These are phyloP conservation scores for Samia ricini DNA, from an alignment of 1,140 invertebrate genomes.

Conservation along the genomic window DNA sequence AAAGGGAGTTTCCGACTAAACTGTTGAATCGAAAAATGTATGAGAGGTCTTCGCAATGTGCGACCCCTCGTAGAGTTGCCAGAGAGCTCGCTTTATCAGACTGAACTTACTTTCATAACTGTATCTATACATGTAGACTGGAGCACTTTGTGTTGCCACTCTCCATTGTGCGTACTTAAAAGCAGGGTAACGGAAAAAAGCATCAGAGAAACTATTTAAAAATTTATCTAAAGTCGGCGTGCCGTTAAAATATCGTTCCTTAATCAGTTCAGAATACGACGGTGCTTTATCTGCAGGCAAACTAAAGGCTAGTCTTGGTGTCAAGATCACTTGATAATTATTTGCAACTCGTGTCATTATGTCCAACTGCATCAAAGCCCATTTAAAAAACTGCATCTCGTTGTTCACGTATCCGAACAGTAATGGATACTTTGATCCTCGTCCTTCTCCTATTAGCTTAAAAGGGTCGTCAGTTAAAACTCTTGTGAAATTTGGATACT, in stretches of 20 bases:
- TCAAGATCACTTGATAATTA: constrained; percentile 15
- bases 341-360: constrained; percentile 33
- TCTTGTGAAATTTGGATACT: constrained; percentile 34
- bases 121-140: constrained; percentile 1
- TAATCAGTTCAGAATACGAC: constrained; percentile 1
- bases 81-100: constrained; percentile 4
- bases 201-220: constrained; percentile 5
- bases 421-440: constrained; percentile 43
- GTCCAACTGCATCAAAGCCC: constrained; percentile 38
- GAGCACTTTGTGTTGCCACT: background rate
- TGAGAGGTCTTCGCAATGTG: constrained; percentile 9
- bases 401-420: constrained; percentile 45
- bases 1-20: constrained; percentile 3
- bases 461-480: constrained; percentile 51
- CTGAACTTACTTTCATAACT: background rate
- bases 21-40: constrained; percentile 26
- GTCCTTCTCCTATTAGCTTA: constrained; percentile 32
- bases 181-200: constrained; percentile 18
- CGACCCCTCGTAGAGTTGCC: background rate
- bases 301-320: constrained; percentile 5
- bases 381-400: constrained; percentile 48
- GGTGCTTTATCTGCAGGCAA: background rate
- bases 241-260: constrained; percentile 11
- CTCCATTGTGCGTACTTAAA: constrained; percentile 13
- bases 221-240: constrained; percentile 7